Evolutionary conservation across 2,113 vertebrate species (phyloP).

Genomic region (Rafetus swinhoei): DNA sequence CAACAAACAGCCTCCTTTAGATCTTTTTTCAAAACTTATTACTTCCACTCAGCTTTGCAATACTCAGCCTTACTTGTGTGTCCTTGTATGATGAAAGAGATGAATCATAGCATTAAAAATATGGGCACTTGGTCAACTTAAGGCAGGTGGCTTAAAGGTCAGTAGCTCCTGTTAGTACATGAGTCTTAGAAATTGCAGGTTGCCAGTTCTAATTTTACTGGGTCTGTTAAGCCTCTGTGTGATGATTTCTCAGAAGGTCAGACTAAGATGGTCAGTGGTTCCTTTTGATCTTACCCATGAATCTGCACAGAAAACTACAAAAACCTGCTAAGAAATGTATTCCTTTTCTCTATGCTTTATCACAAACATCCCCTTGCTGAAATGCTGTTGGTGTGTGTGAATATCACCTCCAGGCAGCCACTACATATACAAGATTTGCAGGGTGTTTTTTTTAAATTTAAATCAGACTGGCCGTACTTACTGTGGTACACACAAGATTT

Average conservation of each 20-base stretch:
- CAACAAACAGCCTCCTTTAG: not conserved
- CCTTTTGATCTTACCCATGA: not conserved
- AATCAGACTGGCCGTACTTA: not conserved
- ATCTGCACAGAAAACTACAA: not conserved
- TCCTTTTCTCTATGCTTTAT: not conserved
- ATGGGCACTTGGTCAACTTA: not conserved
- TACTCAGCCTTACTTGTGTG: not conserved
- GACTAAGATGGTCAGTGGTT: not conserved
- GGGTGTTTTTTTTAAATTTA: too few relatives aligned
- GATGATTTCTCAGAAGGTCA: not conserved
- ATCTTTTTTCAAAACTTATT: not conserved
- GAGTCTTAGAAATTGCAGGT: not conserved
- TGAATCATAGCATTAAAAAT: not conserved
- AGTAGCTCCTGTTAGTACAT: not conserved
- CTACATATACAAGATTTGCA: too few relatives aligned
- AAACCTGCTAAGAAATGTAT: not conserved
- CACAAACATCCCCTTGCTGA: not conserved
- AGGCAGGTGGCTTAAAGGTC: not conserved
- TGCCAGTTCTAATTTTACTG: not conserved
- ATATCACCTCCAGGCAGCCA: too few relatives aligned
- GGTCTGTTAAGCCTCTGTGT: not conserved
- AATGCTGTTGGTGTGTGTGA: not conserved
- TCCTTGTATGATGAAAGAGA: not conserved
- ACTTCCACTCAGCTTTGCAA: not conserved
- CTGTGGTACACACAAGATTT: too few relatives aligned